Evolutionary conservation across 2,797 vertebrate genomes (phyloP).

Genomic region (Mallotus villosus): DNA sequence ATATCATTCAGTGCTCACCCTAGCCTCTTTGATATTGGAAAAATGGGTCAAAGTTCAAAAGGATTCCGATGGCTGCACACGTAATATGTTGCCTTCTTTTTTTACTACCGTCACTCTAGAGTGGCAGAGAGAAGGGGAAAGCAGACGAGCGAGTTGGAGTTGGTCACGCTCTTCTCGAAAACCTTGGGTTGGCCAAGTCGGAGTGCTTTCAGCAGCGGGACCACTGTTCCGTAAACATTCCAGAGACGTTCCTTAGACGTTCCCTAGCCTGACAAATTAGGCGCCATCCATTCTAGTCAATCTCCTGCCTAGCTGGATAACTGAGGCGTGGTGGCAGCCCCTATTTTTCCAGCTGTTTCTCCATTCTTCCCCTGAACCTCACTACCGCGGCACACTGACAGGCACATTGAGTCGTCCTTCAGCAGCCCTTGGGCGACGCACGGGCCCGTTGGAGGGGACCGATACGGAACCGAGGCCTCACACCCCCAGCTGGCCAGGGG

Average conservation of each 20-base stretch:
- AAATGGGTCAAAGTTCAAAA: background rate
- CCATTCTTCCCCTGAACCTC: conserved; percentile 1
- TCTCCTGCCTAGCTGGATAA: conserved; percentile 11
- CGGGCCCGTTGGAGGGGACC: background rate
- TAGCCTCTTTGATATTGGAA: background rate
- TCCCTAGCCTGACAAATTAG: conserved; percentile 23
- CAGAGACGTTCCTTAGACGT: conserved; percentile 36
- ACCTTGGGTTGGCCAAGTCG: too few species aligned
- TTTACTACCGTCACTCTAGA: background rate
- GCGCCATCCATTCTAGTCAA: conserved; percentile 57
- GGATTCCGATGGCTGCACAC: too few species aligned
- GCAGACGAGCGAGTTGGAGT: too few species aligned
- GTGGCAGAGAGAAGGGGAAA: too few species aligned
- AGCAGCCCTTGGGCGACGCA: background rate
- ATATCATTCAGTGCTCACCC: background rate
- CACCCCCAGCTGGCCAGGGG: background rate
- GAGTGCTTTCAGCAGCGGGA: background rate
- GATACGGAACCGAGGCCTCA: background rate
- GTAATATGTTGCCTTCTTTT: background rate
- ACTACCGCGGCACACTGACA: background rate
- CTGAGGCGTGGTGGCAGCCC: background rate
- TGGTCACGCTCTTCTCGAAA: background rate
- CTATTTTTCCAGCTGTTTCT: conserved; percentile 21
- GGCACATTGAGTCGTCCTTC: too few species aligned
- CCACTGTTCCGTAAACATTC: conserved; percentile 49